phyloP scores from a whole-genome alignment of 2,797 vertebrate species.

The Acanthurus tractus region DNA sequence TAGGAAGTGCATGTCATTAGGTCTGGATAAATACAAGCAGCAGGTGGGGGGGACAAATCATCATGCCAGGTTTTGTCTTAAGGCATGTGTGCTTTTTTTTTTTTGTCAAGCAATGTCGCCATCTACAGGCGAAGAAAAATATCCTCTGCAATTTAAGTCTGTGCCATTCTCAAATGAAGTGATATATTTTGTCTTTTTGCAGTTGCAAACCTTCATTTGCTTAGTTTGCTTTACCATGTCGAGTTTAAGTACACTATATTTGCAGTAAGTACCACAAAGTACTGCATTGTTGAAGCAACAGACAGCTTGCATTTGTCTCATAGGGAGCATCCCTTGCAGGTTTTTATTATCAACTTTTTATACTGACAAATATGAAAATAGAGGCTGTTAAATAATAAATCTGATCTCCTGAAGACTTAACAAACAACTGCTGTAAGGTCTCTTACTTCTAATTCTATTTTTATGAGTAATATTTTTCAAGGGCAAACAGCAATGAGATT shows the following conservation, averaged over 20 bases:
- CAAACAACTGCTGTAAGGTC: constrained; percentile 33
- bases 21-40: constrained; percentile 71
- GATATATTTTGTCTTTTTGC: constrained; percentile 20
- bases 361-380: constrained; percentile 38
- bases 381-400: constrained; percentile 28
- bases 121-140: constrained; percentile 89
- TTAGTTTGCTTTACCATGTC: background rate
- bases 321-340: background rate
- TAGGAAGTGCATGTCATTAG: constrained; percentile 71
- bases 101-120: constrained; percentile 92
- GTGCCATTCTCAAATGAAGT: constrained; percentile 35
- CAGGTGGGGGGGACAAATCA: constrained; percentile 65
- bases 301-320: background rate
- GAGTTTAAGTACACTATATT: background rate
- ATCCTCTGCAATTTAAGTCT: constrained; percentile 26
- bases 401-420: constrained; percentile 27
- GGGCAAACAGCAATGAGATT: constrained; percentile 54
- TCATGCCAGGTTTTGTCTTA: constrained; percentile 48
- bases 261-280: background rate
- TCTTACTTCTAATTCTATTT: constrained; percentile 53
- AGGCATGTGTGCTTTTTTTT: constrained; percentile 22
- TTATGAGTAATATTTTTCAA: constrained; percentile 46
- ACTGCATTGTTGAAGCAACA: background rate
- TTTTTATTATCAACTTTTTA: constrained; percentile 34
- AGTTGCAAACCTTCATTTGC: constrained; percentile 3